Conservation (phyloP, 2,888 invertebrate species). For the Amiota minor region DNA sequence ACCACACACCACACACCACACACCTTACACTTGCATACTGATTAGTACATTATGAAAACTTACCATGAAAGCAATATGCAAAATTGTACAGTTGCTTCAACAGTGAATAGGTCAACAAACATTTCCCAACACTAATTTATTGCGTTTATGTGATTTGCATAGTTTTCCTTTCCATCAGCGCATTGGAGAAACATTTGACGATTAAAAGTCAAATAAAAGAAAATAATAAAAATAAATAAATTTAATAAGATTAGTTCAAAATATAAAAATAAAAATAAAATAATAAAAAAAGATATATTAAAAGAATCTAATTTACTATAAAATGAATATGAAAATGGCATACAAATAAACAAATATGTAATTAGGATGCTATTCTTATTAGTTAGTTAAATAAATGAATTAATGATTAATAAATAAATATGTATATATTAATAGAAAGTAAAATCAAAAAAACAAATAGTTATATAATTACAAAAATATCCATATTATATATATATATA, state of each 20-base stretch:
- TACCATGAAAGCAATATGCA: too few relatives aligned
- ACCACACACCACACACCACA: neutral
- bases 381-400: slow-evolving; percentile 29
- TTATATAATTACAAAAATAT: slow-evolving; percentile 1
- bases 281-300: slow-evolving; percentile 35
- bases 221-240: neutral
- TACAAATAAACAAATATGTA: slow-evolving; percentile 30
- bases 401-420: slow-evolving; percentile 28
- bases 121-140: too few relatives aligned
- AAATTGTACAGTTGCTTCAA: too few relatives aligned
- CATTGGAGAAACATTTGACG: neutral
- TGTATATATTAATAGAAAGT: slow-evolving; percentile 54
- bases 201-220: neutral
- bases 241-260: slow-evolving; percentile 1
- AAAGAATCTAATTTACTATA: slow-evolving; percentile 28
- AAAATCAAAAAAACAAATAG: slow-evolving; percentile 14
- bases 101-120: too few relatives aligned
- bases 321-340: slow-evolving; percentile 32
- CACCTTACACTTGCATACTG: neutral
- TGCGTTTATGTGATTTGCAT: too few relatives aligned
- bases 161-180: neutral
- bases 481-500: neutral
- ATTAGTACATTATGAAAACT: too few relatives aligned
- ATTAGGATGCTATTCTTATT: slow-evolving; percentile 40
- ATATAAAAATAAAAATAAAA: neutral